Percentiles rank a stretch among this genome's conserved stretches.
These are phyloP conservation scores for Pygoscelis antarcticus DNA, from an alignment of 2,113 vertebrate species.

Conservation along the genomic window DNA sequence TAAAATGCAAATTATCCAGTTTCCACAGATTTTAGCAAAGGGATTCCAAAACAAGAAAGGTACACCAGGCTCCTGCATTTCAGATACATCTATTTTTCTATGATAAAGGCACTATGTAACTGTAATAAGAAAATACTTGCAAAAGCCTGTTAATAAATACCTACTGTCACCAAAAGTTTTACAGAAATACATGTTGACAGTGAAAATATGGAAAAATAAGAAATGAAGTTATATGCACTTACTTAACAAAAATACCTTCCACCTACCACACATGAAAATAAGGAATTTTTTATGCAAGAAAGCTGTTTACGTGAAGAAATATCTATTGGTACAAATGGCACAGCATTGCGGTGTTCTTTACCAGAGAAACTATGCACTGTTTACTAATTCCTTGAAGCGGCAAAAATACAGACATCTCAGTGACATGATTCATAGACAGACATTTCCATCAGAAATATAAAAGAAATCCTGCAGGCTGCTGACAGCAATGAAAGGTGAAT, in stretches of 20 bases:
- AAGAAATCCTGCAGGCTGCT: neutral
- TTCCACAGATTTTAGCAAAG: neutral
- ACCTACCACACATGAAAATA: neutral
- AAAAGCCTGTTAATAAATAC: neutral
- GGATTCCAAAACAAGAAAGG: neutral
- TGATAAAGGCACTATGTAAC: neutral
- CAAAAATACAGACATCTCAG: neutral
- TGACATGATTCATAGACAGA: neutral
- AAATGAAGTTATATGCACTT: neutral
- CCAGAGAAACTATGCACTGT: neutral
- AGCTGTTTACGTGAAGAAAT: neutral
- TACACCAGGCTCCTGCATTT: neutral
- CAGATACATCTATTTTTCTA: neutral
- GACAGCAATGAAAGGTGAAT: slow-evolving; percentile 2
- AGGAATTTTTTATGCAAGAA: neutral
- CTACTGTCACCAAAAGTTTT: neutral
- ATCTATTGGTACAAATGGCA: neutral
- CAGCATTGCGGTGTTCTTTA: neutral
- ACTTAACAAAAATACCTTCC: neutral
- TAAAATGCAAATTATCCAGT: neutral
- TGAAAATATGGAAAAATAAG: neutral
- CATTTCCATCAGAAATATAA: neutral
- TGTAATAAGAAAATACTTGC: neutral
- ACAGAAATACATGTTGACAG: neutral
- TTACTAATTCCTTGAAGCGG: neutral